Evolutionary conservation across 2,888 invertebrate genomes (phyloP).

Genomic region (Encarsia formosa): DNA sequence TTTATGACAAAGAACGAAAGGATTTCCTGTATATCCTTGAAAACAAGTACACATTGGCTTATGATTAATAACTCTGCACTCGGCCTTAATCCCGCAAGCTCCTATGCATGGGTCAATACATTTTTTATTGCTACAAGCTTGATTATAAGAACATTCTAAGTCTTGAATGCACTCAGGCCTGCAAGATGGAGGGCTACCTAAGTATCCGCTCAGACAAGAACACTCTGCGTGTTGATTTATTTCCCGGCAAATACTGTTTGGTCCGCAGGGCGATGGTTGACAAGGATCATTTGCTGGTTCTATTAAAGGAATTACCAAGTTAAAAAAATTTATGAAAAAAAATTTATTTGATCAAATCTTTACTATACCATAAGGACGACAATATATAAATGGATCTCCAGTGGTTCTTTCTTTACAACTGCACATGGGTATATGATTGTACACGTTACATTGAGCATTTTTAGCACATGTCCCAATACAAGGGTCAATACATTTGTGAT

Average conservation of each 20-base stretch:
- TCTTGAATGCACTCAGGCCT: slow-evolving; percentile 50
- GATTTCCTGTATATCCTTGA: slow-evolving; percentile 48
- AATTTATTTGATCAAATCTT: not conserved
- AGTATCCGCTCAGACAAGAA: slow-evolving; percentile 49
- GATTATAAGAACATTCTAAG: slow-evolving; percentile 54
- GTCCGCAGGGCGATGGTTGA: slow-evolving; percentile 54
- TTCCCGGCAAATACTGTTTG: slow-evolving; percentile 55
- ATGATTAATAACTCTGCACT: slow-evolving; percentile 54
- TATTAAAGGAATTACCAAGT: not conserved
- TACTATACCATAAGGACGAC: slow-evolving; percentile 10
- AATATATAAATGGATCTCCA: slow-evolving; percentile 63
- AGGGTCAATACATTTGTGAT: slow-evolving; percentile 71
- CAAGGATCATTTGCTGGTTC: slow-evolving; percentile 41
- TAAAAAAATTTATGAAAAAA: not conserved
- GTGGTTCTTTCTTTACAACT: slow-evolving; percentile 63
- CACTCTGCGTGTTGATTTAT: slow-evolving; percentile 54
- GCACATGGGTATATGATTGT: slow-evolving; percentile 66
- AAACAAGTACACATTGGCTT: slow-evolving; percentile 54
- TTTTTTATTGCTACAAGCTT: slow-evolving; percentile 50
- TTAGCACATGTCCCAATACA: slow-evolving; percentile 69
- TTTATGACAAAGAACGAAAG: slow-evolving; percentile 45
- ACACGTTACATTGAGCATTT: slow-evolving; percentile 52
- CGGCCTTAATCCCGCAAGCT: slow-evolving; percentile 52
- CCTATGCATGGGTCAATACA: slow-evolving; percentile 53
- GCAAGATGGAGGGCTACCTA: slow-evolving; percentile 51